phyloP scores from a whole-genome alignment of 2,888 invertebrate genomes.

The Mesorhabditis spiculigera region DNA sequence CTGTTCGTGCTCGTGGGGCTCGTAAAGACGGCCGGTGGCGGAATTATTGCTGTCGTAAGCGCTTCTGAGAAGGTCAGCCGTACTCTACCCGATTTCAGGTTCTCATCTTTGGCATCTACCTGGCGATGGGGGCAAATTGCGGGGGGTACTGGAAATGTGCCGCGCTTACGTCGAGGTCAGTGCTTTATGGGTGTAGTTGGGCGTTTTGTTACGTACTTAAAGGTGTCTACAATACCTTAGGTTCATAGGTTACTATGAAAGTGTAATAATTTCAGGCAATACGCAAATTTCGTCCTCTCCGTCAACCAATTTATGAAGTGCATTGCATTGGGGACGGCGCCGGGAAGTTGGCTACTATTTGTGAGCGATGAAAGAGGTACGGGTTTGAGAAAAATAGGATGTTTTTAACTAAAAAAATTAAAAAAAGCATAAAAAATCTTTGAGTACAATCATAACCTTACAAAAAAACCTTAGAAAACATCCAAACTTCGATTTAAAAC shows the following conservation, averaged over 20 bases:
- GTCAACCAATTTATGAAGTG: neutral
- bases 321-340: slow-evolving; percentile 1
- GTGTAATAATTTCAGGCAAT: neutral
- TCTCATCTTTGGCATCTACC: neutral
- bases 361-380: neutral
- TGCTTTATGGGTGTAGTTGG: too few relatives aligned
- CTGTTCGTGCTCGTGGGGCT: neutral
- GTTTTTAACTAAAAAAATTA: neutral
- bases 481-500: too few relatives aligned
- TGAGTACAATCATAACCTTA: neutral
- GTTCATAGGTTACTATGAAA: neutral
- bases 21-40: neutral
- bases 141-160: neutral
- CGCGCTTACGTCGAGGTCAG: neutral
- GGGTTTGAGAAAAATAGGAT: neutral
- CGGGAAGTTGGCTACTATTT: neutral
- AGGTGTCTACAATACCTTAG: too few relatives aligned
- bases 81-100: neutral
- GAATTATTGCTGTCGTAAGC: neutral
- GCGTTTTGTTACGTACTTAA: too few relatives aligned
- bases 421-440: neutral
- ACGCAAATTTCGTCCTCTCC: neutral
- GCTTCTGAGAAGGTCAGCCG: neutral
- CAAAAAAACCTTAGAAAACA: neutral
- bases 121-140: slow-evolving; percentile 1